phyloP scores from a whole-genome alignment of 2,888 invertebrate genomes.

The Heteromyza rotundicornis region DNA sequence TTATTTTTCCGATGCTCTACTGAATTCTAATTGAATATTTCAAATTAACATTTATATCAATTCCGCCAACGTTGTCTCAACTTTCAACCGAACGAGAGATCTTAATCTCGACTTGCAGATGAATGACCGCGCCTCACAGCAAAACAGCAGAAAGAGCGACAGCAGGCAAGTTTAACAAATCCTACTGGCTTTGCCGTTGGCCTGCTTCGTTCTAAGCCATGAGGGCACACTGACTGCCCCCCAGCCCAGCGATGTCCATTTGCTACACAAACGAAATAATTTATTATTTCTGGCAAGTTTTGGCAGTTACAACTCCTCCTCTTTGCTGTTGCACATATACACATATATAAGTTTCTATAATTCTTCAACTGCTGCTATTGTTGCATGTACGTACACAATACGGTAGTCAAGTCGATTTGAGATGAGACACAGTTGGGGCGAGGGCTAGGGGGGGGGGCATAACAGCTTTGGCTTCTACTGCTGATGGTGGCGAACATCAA shows the following conservation, averaged over 20 bases:
- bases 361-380: slow-evolving; percentile 16
- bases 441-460: too few relatives aligned
- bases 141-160: background rate
- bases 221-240: background rate
- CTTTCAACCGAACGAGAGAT: background rate
- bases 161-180: background rate
- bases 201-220: background rate
- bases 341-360: slow-evolving; percentile 22
- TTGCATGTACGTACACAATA: slow-evolving; percentile 13
- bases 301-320: slow-evolving; percentile 1
- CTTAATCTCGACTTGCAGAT: background rate
- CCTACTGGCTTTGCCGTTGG: too few relatives aligned
- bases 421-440: too few relatives aligned
- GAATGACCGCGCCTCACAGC: background rate
- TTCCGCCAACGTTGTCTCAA: background rate
- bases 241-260: too few relatives aligned
- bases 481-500: slow-evolving; percentile 4
- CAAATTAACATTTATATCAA: background rate
- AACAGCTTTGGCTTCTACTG: slow-evolving; percentile 2
- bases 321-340: background rate
- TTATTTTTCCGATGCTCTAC: too few relatives aligned
- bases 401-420: slow-evolving; percentile 30
- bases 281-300: slow-evolving; percentile 6
- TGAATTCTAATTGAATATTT: background rate
- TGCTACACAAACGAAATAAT: background rate